Conservation (phyloP, 2,888 invertebrate genomes). For the Cephus sareptanus region DNA sequence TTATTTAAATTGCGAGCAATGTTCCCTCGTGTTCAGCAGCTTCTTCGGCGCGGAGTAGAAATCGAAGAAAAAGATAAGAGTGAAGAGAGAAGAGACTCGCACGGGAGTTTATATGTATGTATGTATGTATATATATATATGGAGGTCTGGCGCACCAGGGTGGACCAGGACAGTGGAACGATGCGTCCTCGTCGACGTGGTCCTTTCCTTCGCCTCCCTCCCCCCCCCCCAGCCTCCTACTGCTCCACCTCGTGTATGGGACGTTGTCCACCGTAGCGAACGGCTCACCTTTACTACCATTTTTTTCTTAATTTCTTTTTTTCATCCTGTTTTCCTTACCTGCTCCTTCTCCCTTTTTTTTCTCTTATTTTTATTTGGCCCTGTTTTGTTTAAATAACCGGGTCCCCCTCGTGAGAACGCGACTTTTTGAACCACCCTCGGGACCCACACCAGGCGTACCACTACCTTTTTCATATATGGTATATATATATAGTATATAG, state of each 20-base stretch:
- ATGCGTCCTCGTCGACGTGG: neutral
- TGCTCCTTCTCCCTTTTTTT: neutral
- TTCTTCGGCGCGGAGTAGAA: slow-evolving; percentile 42
- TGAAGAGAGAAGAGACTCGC: slow-evolving; percentile 12
- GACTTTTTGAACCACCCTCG: slow-evolving; percentile 6
- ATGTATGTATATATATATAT: slow-evolving; percentile 18
- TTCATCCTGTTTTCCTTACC: slow-evolving; percentile 13
- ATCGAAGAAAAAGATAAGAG: slow-evolving; percentile 16
- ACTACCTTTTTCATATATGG: neutral
- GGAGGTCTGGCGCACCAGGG: slow-evolving; percentile 1
- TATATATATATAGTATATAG: neutral
- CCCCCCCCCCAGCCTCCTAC: neutral
- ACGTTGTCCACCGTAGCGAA: slow-evolving; percentile 36
- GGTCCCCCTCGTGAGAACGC: slow-evolving; percentile 36
- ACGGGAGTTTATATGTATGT: slow-evolving; percentile 15
- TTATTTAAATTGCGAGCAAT: slow-evolving; percentile 65
- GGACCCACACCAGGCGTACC: slow-evolving; percentile 12
- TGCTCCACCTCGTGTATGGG: slow-evolving; percentile 30
- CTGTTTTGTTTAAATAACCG: slow-evolving; percentile 20
- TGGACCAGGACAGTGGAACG: slow-evolving; percentile 28
- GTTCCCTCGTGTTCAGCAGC: slow-evolving; percentile 65
- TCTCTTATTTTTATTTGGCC: neutral
- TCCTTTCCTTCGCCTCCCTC: neutral
- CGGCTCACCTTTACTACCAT: slow-evolving; percentile 4
- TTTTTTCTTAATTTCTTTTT: slow-evolving; percentile 1